Evolutionary conservation across 2,888 invertebrate genomes (phyloP).

Genomic region (Hydrotaea cyrtoneurina): DNA sequence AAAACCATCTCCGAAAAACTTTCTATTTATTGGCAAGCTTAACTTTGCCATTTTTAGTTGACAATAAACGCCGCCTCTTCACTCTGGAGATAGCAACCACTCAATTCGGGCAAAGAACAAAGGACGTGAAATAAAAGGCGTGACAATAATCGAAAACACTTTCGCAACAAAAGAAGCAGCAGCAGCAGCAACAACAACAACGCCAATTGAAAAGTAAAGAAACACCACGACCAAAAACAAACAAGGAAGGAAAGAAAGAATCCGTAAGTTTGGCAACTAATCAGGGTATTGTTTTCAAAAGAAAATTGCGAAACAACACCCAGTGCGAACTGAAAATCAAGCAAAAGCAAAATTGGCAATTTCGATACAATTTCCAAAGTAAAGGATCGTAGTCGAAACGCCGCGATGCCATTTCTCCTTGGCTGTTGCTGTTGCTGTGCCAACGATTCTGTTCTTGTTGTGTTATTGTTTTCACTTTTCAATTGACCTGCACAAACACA

Average conservation of each 20-base stretch:
- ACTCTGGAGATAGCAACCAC: slow-evolving; percentile 30
- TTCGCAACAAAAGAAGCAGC: slow-evolving; percentile 22
- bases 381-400: slow-evolving; percentile 14
- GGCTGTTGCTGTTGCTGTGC: slow-evolving; percentile 35
- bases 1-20: background rate
- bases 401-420: background rate
- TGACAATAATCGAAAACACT: slow-evolving; percentile 59
- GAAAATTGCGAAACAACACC: slow-evolving; percentile 43
- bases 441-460: slow-evolving; percentile 20
- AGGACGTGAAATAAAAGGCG: slow-evolving; percentile 44
- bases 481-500: slow-evolving; percentile 20
- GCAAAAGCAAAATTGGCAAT: slow-evolving; percentile 57
- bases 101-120: slow-evolving; percentile 31
- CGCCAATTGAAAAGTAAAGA: slow-evolving; percentile 24
- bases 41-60: slow-evolving; percentile 40
- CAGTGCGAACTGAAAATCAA: slow-evolving; percentile 21
- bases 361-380: slow-evolving; percentile 57
- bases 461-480: slow-evolving; percentile 48
- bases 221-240: slow-evolving; percentile 6
- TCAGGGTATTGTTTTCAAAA: slow-evolving; percentile 53
- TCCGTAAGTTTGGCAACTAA: slow-evolving; percentile 53
- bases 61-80: slow-evolving; percentile 53
- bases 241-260: background rate
- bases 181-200: slow-evolving; percentile 6
- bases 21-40: slow-evolving; percentile 36